Conservation (phyloP, 2,888 invertebrate species). For the Sesia apiformis region DNA sequence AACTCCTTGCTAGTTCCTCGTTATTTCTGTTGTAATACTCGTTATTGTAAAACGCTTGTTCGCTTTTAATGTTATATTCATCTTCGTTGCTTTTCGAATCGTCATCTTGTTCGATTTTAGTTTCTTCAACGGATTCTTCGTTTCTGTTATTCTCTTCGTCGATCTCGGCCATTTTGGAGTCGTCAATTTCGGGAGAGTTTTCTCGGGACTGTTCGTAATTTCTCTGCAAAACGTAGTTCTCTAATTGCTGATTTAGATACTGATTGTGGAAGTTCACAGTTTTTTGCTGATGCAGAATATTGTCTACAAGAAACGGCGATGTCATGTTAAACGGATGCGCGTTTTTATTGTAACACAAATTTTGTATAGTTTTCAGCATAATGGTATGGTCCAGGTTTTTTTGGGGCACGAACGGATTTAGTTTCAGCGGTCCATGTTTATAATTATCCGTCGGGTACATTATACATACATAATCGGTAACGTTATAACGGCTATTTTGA, state of each 20-base stretch:
- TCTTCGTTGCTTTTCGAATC: slow-evolving; percentile 53
- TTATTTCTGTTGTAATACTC: slow-evolving; percentile 41
- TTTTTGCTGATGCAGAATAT: slow-evolving; percentile 75
- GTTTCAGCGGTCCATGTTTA: slow-evolving; percentile 59
- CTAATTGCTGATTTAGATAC: slow-evolving; percentile 70
- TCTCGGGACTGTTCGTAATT: slow-evolving; percentile 48
- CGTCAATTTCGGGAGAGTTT: slow-evolving; percentile 53
- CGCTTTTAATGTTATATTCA: slow-evolving; percentile 44
- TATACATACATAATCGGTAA: slow-evolving; percentile 29
- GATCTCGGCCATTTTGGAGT: slow-evolving; percentile 32
- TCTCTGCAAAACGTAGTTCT: slow-evolving; percentile 49
- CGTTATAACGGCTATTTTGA: too few species aligned
- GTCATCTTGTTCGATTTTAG: slow-evolving; percentile 45
- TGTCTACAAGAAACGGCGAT: slow-evolving; percentile 77
- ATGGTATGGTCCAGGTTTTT: slow-evolving; percentile 55
- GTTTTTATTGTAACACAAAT: slow-evolving; percentile 53
- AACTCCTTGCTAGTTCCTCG: slow-evolving; percentile 13
- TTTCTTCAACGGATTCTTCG: slow-evolving; percentile 31
- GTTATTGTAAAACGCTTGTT: slow-evolving; percentile 36
- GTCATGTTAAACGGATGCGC: slow-evolving; percentile 63
- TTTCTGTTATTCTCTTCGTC: slow-evolving; percentile 34
- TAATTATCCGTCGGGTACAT: slow-evolving; percentile 62
- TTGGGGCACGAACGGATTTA: slow-evolving; percentile 39
- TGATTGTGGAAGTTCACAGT: slow-evolving; percentile 63
- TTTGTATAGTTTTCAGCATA: slow-evolving; percentile 69